Evolutionary conservation across 1,140 invertebrate species (phyloP).

Genomic region (Micrasema minimum): DNA sequence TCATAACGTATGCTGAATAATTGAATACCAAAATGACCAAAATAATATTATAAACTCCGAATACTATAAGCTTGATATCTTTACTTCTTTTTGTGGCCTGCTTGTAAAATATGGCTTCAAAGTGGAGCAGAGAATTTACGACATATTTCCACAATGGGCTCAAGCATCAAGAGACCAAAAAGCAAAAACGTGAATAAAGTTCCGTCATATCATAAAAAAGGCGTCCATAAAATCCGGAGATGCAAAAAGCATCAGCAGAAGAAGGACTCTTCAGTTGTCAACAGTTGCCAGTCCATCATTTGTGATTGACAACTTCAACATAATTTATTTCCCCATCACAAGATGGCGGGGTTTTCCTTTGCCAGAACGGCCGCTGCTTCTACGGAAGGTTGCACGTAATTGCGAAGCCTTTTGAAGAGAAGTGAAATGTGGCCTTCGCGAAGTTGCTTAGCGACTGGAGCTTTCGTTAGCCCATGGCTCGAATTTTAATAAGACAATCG

Average conservation of each 20-base stretch:
- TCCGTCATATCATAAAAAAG: conserved; percentile 5
- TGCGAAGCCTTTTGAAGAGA: conserved; percentile 27
- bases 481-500: too few relatives aligned
- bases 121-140: neutral
- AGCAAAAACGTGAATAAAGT: conserved; percentile 2
- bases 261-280: conserved; percentile 12
- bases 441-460: neutral
- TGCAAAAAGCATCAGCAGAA: neutral
- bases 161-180: conserved; percentile 14
- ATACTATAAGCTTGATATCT: too few relatives aligned
- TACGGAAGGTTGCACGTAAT: conserved; percentile 27
- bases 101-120: conserved; percentile 9
- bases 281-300: conserved; percentile 12
- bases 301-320: conserved; percentile 23
- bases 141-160: conserved; percentile 7
- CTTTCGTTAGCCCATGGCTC: conserved; percentile 1
- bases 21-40: too few relatives aligned
- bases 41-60: neutral
- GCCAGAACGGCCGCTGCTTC: conserved; percentile 11
- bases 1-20: too few relatives aligned
- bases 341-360: conserved; percentile 9
- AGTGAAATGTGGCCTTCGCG: conserved; percentile 14
- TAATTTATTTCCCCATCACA: conserved; percentile 27
- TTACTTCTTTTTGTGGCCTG: too few relatives aligned
- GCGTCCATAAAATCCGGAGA: neutral